Conservation (phyloP, 1,140 invertebrate species). For the Tetranychus cinnabarinus region DNA sequence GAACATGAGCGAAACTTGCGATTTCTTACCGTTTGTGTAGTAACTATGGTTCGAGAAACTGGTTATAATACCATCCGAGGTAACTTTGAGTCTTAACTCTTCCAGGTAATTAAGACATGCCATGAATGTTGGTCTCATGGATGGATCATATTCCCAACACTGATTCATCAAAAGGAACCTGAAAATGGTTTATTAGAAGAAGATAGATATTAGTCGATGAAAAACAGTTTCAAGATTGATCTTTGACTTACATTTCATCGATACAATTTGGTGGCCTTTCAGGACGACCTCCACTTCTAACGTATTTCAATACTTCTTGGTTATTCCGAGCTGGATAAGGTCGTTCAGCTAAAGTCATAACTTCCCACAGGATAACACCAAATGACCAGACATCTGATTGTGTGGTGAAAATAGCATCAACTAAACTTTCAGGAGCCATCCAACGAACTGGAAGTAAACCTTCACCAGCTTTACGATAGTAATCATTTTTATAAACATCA, state of each 20-base stretch:
- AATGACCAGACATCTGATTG: constrained; percentile 67
- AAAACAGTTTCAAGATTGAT: not conserved
- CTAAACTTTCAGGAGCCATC: constrained; percentile 67
- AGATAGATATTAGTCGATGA: not conserved
- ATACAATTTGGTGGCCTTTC: not conserved
- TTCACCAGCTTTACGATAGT: constrained; percentile 35
- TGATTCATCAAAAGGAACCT: constrained; percentile 21
- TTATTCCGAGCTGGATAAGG: constrained; percentile 18
- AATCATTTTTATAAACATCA: constrained; percentile 1
- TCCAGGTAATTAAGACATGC: constrained; percentile 6
- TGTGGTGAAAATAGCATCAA: constrained; percentile 48
- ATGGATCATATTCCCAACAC: constrained; percentile 21
- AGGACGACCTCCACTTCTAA: not conserved
- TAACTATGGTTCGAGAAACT: not conserved
- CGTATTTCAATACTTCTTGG: constrained; percentile 14
- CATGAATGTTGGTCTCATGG: constrained; percentile 13
- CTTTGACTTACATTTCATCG: not conserved
- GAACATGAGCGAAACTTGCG: not conserved
- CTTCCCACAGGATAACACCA: constrained; percentile 56
- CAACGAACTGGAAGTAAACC: constrained; percentile 59
- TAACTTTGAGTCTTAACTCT: not conserved
- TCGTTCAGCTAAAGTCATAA: not conserved
- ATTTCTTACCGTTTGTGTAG: not conserved
- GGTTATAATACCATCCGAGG: not conserved
- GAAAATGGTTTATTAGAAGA: constrained; percentile 11